Conservation (phyloP, 2,113 vertebrate species). For the Ceyx melanurus region DNA sequence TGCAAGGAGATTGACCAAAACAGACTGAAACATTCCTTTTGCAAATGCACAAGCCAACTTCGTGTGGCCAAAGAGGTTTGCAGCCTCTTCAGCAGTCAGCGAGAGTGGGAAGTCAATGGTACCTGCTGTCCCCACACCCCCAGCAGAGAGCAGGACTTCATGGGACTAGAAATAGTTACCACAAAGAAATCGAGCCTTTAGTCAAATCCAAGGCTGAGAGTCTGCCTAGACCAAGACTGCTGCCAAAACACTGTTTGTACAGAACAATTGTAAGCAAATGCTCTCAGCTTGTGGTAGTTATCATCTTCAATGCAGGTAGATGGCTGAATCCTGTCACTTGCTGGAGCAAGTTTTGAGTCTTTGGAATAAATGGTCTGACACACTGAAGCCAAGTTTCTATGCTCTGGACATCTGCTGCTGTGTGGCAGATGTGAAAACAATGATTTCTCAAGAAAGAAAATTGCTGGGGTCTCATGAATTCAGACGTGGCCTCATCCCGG, state of each 20-base stretch:
- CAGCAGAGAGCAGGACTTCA: not conserved
- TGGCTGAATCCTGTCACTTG: not conserved
- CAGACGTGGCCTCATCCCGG: not conserved
- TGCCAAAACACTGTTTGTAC: not conserved
- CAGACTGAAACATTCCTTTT: not conserved
- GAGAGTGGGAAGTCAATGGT: not conserved
- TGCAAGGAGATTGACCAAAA: not conserved
- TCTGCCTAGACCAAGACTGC: not conserved
- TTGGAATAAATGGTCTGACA: not conserved
- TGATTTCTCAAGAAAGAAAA: not conserved
- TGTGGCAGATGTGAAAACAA: not conserved
- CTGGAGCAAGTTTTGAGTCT: not conserved
- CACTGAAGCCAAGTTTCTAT: not conserved
- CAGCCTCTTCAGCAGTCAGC: not conserved
- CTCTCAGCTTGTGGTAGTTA: not conserved
- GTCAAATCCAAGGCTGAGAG: not conserved
- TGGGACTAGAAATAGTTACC: not conserved
- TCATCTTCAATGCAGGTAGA: not conserved
- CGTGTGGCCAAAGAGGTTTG: not conserved
- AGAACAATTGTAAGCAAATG: not conserved
- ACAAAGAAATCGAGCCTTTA: not conserved
- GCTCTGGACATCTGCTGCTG: not conserved
- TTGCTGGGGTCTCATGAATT: not conserved
- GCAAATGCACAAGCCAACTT: not conserved
- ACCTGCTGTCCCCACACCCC: not conserved